Evolutionary conservation across 1,140 invertebrate species (phyloP).

Genomic region (Trigoniulus corallinus): DNA sequence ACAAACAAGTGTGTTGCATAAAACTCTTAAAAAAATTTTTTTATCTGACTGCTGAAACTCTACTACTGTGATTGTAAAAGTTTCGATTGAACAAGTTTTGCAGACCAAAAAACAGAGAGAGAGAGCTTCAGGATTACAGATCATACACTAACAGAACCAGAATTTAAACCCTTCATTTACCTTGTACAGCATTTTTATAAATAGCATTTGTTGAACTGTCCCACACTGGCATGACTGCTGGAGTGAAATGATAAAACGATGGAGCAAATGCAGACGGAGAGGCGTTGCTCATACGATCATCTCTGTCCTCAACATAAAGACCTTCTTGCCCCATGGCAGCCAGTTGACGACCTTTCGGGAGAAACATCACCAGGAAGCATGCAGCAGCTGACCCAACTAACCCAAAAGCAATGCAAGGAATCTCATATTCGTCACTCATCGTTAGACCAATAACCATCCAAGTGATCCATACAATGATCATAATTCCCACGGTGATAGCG

Average conservation of each 20-base stretch:
- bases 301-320: slow-evolving; percentile 53
- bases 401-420: slow-evolving; percentile 75
- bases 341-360: slow-evolving; percentile 77
- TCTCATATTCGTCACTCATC: slow-evolving; percentile 41
- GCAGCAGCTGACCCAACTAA: slow-evolving; percentile 60
- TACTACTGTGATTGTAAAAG: no score
- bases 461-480: slow-evolving; percentile 69
- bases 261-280: slow-evolving; percentile 49
- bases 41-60: no score
- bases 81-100: no score
- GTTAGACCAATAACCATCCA: slow-evolving; percentile 53
- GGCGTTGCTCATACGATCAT: slow-evolving; percentile 45
- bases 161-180: background rate
- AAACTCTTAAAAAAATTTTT: no score
- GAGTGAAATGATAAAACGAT: slow-evolving; percentile 81
- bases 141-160: no score
- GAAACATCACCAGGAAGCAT: slow-evolving; percentile 81
- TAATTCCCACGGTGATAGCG: slow-evolving; percentile 60
- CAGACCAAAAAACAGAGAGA: no score
- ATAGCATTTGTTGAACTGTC: background rate
- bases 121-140: no score
- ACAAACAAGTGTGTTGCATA: no score
- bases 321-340: slow-evolving; percentile 63
- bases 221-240: slow-evolving; percentile 19
- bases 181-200: background rate